phyloP scores from a whole-genome alignment of 2,888 invertebrate genomes.

The Leucophenga maculata region DNA sequence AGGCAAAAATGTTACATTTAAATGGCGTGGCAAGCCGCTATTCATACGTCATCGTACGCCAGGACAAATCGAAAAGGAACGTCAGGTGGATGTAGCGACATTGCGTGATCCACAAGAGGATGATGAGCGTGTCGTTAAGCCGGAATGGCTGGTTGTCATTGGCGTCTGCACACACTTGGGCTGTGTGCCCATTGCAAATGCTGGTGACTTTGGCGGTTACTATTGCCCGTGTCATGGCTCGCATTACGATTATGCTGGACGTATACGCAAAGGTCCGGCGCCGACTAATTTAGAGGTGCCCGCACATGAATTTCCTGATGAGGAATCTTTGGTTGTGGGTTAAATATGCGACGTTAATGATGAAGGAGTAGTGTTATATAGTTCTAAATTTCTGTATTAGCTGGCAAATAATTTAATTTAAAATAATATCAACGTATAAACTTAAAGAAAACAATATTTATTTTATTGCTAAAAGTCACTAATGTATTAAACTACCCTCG shows the following conservation, averaged over 20 bases:
- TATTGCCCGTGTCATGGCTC: conserved; percentile 99
- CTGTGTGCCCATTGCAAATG: conserved; percentile 96
- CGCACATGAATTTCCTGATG: conserved; percentile 81
- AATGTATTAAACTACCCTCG: no score
- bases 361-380: no score
- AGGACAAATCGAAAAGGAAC: conserved; percentile 85
- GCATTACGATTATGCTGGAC: conserved; percentile 98
- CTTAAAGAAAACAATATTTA: no score
- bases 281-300: conserved; percentile 97
- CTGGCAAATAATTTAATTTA: no score
- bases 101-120: conserved; percentile 93
- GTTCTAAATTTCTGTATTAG: no score
- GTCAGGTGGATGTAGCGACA: conserved; percentile 79
- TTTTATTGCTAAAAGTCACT: no score
- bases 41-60: conserved; percentile 84
- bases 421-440: no score
- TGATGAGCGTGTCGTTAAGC: conserved; percentile 84
- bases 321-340: conserved; percentile 72
- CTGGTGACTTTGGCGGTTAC: conserved; percentile 96
- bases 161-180: conserved; percentile 99
- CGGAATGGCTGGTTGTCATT: conserved; percentile 94
- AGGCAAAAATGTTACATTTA: conserved; percentile 94
- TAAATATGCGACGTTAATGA: conserved; percentile 47
- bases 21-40: conserved; percentile 97
- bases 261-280: conserved; percentile 99